Evolutionary conservation across 1,140 invertebrate genomes (phyloP).

Genomic region (Aphelenchoides fujianensis): DNA sequence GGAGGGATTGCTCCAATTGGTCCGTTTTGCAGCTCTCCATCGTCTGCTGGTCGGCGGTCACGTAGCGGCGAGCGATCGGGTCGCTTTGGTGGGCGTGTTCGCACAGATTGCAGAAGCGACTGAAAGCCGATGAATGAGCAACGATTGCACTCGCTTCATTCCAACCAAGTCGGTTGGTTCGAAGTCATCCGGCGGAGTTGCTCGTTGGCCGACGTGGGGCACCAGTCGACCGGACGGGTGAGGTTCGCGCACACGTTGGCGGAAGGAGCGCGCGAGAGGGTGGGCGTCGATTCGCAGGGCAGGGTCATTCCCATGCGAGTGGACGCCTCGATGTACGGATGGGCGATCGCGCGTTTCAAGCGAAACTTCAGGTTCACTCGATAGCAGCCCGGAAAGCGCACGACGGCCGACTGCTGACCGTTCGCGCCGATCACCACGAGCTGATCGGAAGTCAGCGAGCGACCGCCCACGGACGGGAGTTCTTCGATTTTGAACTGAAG

Average conservation of each 20-base stretch:
- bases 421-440: slow-evolving; percentile 12
- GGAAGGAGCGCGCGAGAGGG: background rate
- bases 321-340: slow-evolving; percentile 32
- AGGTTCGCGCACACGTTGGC: slow-evolving; percentile 25
- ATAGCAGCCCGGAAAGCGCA: slow-evolving; percentile 26
- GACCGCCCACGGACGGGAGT: background rate
- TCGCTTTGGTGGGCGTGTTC: background rate
- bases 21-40: slow-evolving; percentile 8
- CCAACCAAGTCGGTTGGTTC: slow-evolving; percentile 13
- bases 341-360: background rate
- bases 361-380: slow-evolving; percentile 21
- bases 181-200: background rate
- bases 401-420: background rate
- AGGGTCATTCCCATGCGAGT: slow-evolving; percentile 20
- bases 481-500: slow-evolving; percentile 17
- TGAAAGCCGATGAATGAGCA: too few species aligned
- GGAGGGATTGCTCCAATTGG: background rate
- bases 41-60: background rate
- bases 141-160: too few species aligned
- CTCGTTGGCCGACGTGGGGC: slow-evolving; percentile 3
- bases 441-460: slow-evolving; percentile 17
- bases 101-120: slow-evolving; percentile 19
- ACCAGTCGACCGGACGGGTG: slow-evolving; percentile 18
- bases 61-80: background rate
- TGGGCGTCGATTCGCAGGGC: background rate